Base-by-base conservation (phyloP, 2,888 invertebrate species). In the Stenotaenia linearis region DNA sequence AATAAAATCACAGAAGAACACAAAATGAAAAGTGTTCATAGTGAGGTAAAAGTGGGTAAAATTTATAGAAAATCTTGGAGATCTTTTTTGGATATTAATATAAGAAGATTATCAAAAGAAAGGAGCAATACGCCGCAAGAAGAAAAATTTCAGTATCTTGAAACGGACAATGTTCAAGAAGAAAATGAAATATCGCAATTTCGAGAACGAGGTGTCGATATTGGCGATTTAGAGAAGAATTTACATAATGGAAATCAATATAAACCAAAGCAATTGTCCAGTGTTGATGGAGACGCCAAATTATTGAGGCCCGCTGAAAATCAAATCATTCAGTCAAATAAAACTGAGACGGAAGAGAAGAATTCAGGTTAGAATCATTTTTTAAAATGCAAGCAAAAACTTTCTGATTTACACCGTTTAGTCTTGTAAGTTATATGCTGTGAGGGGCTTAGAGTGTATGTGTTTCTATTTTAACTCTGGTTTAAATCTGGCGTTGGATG, bases 381-480 rank as follows among this genome's bases (percentile, higher is more conserved):
- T 7, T n/a, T 61, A 61, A 61, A 56, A 21, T 7, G 10, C 10
- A 21, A 25, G 61, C 15, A 15, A 37, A 9, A 37, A 37, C 1
- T 61, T 3, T 61, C 12, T 61, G 9, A 61, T 61, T 61, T 61
- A 25, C 61, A 61, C 61, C 25, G n/a, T 61, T 61, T 21, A 61
- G 25, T 15, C 61, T 61, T 7, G 21, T 61, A 25, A 61, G n/a
- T 61, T 61, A 61, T 61, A 25, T n/a, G 32, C 9, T 56, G 15
- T 56, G 56, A 21, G 56, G 56, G 56, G 56, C 56, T 56, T n/a
- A n/a, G n/a, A 56, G 18, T n/a, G 56, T 56, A 18, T 56, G 56
- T n/a, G 56, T 56, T 56, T 56, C 56, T 56, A 56, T 56, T 56
- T 56, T 56, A 56, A 56, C 56, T 56, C 56, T 56, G 56, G 56